Base-by-base conservation (phyloP, 2,113 vertebrate species). In the Axis porcinus region DNA sequence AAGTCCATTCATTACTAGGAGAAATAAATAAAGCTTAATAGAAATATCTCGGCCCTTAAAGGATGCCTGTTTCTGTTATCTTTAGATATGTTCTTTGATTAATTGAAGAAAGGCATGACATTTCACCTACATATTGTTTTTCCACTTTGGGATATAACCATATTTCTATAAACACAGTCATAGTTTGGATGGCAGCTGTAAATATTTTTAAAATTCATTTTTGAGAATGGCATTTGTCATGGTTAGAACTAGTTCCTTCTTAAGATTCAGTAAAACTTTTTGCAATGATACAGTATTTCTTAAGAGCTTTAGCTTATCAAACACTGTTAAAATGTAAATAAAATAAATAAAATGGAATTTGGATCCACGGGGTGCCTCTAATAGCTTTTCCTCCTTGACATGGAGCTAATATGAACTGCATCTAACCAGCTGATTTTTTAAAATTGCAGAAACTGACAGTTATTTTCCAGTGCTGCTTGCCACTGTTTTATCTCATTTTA, bases 291-390 rank as follows among this genome's bases (percentile, higher is more conserved):
- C 13, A 95, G 16, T 97, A 98, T 98, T 98, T 98, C 95, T 98
- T 98, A 98, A 98, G 97, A 98, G 95, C 79, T 97, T 98, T 98
- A 96, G 95, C 90, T 97, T 95, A 86, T 98, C 97, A 98, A 98
- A 98, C 85, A 92, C 92, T 96, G 96, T 98, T 98, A 98, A 99
- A 98, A 98, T 98, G 96, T 98, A 99, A 99, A 98, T 98, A 98
- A 98, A 98, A 97, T 98, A 98, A 98, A 98, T 93, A 98, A 98
- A 98, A 97, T 92, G 55, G 81, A 98, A 97, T 98, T 97, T 98
- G 94, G 97, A 98, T 96, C 96, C 95, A 86, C 76, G 52, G 95
- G 94, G 93, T 98, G 36, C 91, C 90, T 98, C 94, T 98, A 98
- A 98, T 98, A 98, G 96, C 86, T 96, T 98, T 98, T 98, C 96